Base-by-base conservation (phyloP, 2,113 vertebrate genomes). In the Pipra filicauda region DNA sequence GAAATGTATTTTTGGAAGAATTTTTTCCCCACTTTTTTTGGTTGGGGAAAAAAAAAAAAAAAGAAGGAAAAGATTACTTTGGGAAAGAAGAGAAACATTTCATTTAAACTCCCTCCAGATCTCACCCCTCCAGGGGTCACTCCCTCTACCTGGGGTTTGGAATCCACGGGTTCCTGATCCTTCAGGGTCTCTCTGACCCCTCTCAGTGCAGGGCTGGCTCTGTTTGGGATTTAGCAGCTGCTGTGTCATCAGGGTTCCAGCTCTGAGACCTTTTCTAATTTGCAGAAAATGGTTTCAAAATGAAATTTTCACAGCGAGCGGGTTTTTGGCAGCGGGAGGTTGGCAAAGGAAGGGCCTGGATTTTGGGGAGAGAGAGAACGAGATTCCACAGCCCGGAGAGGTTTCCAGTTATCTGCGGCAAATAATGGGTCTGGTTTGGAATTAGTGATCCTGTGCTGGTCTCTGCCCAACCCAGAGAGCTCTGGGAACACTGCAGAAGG, bases 61-160 rank as follows among this genome's bases (percentile, higher is more conserved):
- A 55, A 55, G 4, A 8, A 62, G 27, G 24, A 64, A 49, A 83
- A 4, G 2, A 27, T 27, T 73, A 14, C 9, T 51, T 35, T 43
- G 33, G 46, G 21, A 39, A 54, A 79, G 22, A n/a, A 8, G 2
- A 71, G 21, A 67, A 70, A 58, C 0, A 17, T 44, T 62, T 48
- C 1, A 54, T 49, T 80, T 64, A 20, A 86, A 37, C 1, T 72
- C 1, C 6, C 27, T 9, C 4, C 7, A 20, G 15, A 44, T 15
- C 26, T 58, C 14, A 10, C 6, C 5, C 7, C 7, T 28, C 18
- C 11, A 11, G 9, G 12, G 12, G 8, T 71, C 0, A 0, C 3
- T 81, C 30, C 69, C 11, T 91, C 70, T 52, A 39, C 52, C 41
- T 14, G 15, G 23, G 35, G 14, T 41, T 62, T 4, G 11, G 51